Base-by-base conservation (phyloP, 2,888 invertebrate species). In the Tupiocoris notatus region DNA sequence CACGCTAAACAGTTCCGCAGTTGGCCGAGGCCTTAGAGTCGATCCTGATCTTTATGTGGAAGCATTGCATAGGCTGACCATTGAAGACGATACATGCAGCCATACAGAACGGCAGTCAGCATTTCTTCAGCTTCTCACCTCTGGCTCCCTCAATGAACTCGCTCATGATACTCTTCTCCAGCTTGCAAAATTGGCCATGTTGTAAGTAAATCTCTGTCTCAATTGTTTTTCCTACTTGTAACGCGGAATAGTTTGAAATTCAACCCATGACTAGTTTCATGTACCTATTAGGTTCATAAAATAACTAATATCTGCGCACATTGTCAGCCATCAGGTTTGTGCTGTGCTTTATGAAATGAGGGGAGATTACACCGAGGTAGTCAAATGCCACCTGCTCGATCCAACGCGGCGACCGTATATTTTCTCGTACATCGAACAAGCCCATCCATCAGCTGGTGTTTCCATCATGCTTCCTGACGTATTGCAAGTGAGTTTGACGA, bases 361-460 rank as follows among this genome's bases (percentile, higher is more conserved):
- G 58, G 84, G 86, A 62, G 87, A 89, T 75, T 91, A 88, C 82
- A 87, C 88, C 76, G 87, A 88, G 80, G 90, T 92, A 70, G 82
- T 92, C 3, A 85, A 86, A 3, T 91, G 91, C 82, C 92, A 91
- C 83, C 84, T 92, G 62, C 85, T 86, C 23, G 92, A 92, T 82
- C 85, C 86, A 21, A 83, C 87, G 12, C 84, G 91, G 62, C 87
- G 88, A 83, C 85, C 86, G 65, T 89, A 90, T 80, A 88, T 90
- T 76, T 91, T 88, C 81, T 84, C 83, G 74, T 88, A 88, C 79
- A 86, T 89, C 16, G 80, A 79, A 58, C 77, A 79, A 17, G 80
- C 80, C 16, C 77, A 79, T 23, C 68, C 81, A 75, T 81, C 80
- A 67, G 71, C 77, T 71, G 77, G 79, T 20, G 70, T 81, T 67